These are phyloP conservation scores for Stegostoma tigrinum DNA, from an alignment of 2,113 vertebrate genomes.

Conservation along the genomic window DNA sequence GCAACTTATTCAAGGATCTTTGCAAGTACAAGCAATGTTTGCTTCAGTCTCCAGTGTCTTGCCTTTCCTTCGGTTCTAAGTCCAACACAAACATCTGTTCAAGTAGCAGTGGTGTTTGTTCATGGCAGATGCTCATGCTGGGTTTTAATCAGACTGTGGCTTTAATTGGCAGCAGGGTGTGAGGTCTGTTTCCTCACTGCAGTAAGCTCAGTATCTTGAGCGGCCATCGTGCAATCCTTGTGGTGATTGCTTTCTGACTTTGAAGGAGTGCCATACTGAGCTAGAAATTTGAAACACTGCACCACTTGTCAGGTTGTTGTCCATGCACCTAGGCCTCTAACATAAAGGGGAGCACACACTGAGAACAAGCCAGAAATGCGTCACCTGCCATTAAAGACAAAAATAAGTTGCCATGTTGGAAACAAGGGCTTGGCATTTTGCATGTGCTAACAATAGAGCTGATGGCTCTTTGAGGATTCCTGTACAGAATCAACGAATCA, in stretches of 20 bases:
- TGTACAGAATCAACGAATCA: no score
- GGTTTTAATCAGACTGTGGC: constrained; percentile 17
- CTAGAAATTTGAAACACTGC: neutral
- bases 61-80: neutral
- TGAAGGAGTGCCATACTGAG: neutral
- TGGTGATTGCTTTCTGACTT: neutral
- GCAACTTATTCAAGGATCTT: neutral
- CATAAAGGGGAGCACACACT: neutral
- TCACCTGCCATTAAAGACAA: neutral
- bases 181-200: neutral
- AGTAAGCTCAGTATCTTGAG: neutral
- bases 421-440: neutral
- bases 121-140: constrained; percentile 26
- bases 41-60: neutral
- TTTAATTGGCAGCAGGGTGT: neutral
- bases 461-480: no score
- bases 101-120: constrained; percentile 25
- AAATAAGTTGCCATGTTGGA: neutral
- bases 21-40: neutral
- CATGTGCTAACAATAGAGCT: no score
- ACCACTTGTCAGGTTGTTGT: neutral
- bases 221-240: neutral
- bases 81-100: constrained; percentile 14
- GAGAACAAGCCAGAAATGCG: neutral
- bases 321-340: neutral